phyloP scores from a whole-genome alignment of 2,797 vertebrate species.

The Sebastes oblongus region DNA sequence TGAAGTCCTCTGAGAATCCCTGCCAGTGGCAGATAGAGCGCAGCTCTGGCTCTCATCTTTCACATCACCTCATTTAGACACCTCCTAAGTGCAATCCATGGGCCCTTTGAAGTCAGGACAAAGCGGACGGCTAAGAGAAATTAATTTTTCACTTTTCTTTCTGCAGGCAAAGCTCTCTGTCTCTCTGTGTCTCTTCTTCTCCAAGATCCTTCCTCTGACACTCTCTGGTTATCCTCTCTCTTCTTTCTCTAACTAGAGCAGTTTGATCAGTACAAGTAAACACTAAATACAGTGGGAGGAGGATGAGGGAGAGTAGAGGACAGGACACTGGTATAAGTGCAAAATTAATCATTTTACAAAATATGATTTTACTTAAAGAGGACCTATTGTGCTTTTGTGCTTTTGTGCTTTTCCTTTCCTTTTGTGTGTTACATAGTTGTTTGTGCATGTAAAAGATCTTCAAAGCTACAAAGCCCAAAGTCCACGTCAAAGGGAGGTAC shows the following conservation, averaged over 20 bases:
- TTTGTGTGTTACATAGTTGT: no score
- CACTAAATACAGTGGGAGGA: neutral
- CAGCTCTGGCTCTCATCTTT: conserved; percentile 53
- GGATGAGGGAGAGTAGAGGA: neutral
- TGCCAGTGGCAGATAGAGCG: conserved; percentile 46
- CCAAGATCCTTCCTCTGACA: conserved; percentile 2
- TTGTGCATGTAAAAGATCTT: no score
- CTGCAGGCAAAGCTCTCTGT: conserved; percentile 29
- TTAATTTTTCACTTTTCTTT: conserved; percentile 48
- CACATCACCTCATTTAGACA: conserved; percentile 64
- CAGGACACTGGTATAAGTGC: neutral
- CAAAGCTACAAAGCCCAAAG: no score
- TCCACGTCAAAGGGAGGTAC: no score
- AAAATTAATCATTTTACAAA: neutral
- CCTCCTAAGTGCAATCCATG: conserved; percentile 57
- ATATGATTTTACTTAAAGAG: conserved; percentile 1
- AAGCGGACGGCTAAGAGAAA: conserved; percentile 51
- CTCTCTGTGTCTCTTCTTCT: neutral
- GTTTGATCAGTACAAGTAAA: conserved; percentile 5
- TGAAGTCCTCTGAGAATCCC: conserved; percentile 50
- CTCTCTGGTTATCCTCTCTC: neutral
- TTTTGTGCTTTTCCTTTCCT: no score
- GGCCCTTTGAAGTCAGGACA: conserved; percentile 71
- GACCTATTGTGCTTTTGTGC: neutral
- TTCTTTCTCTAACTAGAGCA: neutral